These are phyloP conservation scores for Heteromurus nitidus DNA, from an alignment of 2,888 invertebrate species.

Conservation along the genomic window DNA sequence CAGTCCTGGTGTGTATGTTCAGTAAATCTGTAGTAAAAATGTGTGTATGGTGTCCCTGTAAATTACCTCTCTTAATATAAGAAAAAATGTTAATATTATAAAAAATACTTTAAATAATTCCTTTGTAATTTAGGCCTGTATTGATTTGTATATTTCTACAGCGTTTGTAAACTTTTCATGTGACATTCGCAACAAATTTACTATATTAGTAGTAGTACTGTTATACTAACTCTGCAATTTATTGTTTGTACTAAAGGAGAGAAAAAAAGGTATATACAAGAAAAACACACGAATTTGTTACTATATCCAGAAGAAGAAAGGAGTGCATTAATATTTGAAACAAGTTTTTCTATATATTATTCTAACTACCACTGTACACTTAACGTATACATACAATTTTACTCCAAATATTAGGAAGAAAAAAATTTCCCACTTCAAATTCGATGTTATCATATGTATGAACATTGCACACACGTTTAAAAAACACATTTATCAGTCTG, in stretches of 20 bases:
- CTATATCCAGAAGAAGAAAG: constrained; percentile 41
- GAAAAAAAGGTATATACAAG: constrained; percentile 21
- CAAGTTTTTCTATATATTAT: too few species aligned
- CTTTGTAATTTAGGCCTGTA: constrained; percentile 62
- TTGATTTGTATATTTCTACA: constrained; percentile 63
- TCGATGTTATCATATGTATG: too few species aligned
- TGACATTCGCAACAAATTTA: constrained; percentile 55
- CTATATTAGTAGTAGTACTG: not conserved
- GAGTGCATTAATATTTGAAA: too few species aligned
- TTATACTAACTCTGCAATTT: constrained; percentile 43
- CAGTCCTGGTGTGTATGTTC: constrained; percentile 65
- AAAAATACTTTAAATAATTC: constrained; percentile 58
- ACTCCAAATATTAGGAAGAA: too few species aligned
- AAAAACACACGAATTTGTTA: too few species aligned
- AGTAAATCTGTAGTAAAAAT: constrained; percentile 63
- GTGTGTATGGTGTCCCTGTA: constrained; percentile 66
- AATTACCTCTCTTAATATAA: constrained; percentile 64
- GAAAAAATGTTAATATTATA: constrained; percentile 61
- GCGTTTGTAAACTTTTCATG: constrained; percentile 68
- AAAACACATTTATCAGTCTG: too few species aligned
- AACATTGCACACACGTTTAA: too few species aligned
- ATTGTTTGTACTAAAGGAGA: constrained; percentile 38
- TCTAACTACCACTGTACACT: constrained; percentile 45
- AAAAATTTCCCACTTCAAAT: too few species aligned
- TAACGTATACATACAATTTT: constrained; percentile 51